Conservation (phyloP, 1,140 invertebrate genomes). For the Drosophila subpulchrella region DNA sequence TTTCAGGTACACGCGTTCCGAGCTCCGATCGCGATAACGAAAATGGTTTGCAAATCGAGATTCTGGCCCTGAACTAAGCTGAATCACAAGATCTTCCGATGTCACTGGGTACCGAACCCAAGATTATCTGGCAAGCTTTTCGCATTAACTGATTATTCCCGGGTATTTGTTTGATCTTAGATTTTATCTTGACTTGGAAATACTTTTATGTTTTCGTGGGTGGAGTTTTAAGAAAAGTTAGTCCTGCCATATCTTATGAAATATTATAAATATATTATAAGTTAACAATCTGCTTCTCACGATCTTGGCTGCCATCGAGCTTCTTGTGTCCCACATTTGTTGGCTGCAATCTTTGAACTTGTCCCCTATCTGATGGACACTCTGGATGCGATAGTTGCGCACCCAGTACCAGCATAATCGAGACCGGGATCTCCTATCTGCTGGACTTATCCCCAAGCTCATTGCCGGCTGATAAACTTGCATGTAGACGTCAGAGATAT, state of each 20-base stretch:
- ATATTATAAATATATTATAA: no score
- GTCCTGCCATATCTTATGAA: no score
- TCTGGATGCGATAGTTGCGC: conserved; percentile 8
- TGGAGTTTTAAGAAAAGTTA: background rate
- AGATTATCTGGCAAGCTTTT: conserved; percentile 18
- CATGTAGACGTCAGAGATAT: conserved; percentile 55
- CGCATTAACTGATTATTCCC: conserved; percentile 17
- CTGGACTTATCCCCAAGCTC: conserved; percentile 67
- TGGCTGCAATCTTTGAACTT: conserved; percentile 6
- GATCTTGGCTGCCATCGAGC: conserved; percentile 14
- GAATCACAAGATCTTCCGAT: conserved; percentile 7
- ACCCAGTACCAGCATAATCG: conserved; percentile 30
- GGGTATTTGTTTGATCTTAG: background rate
- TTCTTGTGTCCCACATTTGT: conserved; percentile 7
- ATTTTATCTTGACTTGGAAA: background rate
- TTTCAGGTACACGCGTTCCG: background rate
- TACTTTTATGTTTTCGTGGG: no score
- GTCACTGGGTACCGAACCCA: background rate
- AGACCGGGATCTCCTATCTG: conserved; percentile 63
- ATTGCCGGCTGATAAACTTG: conserved; percentile 72
- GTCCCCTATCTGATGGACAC: conserved; percentile 34
- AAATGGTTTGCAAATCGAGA: conserved; percentile 9
- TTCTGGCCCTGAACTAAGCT: no score
- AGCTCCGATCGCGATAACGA: conserved; percentile 18
- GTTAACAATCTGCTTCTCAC: background rate